These are phyloP conservation scores for Deroplatys truncata DNA, from an alignment of 2,888 invertebrate species.

Conservation along the genomic window DNA sequence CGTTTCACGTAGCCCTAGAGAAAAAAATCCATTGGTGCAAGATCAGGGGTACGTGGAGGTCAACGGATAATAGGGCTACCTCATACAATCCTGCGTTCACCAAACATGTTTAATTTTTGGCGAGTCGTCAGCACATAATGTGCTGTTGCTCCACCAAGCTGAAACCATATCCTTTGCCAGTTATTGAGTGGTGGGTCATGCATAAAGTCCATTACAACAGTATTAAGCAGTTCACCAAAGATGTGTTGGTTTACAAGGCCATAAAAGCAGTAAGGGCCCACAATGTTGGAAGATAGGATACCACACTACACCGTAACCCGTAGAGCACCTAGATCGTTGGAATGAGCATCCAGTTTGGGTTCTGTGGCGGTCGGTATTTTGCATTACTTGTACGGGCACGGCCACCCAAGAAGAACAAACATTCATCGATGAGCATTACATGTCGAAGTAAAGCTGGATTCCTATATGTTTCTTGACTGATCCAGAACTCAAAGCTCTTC, in stretches of 20 bases:
- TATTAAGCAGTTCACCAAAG: background rate
- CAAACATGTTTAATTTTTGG: background rate
- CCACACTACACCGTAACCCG: background rate
- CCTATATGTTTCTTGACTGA: no score
- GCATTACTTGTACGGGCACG: background rate
- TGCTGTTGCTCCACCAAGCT: background rate
- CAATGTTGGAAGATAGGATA: background rate
- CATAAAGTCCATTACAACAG: background rate
- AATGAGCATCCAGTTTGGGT: background rate
- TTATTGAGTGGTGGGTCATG: background rate
- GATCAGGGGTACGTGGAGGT: no score
- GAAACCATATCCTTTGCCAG: background rate
- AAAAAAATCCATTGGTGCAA: no score
- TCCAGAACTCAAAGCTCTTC: background rate
- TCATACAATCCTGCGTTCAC: background rate
- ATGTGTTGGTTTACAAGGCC: background rate
- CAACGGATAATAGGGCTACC: no score
- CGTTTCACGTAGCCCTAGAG: no score
- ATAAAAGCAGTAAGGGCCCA: background rate
- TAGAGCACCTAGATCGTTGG: background rate
- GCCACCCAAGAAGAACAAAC: background rate
- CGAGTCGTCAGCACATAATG: background rate
- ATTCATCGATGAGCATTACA: background rate
- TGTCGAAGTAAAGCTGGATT: background rate
- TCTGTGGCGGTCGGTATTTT: background rate